phyloP scores from a whole-genome alignment of 2,113 vertebrate genomes.

The Nyctibius bracteatus region DNA sequence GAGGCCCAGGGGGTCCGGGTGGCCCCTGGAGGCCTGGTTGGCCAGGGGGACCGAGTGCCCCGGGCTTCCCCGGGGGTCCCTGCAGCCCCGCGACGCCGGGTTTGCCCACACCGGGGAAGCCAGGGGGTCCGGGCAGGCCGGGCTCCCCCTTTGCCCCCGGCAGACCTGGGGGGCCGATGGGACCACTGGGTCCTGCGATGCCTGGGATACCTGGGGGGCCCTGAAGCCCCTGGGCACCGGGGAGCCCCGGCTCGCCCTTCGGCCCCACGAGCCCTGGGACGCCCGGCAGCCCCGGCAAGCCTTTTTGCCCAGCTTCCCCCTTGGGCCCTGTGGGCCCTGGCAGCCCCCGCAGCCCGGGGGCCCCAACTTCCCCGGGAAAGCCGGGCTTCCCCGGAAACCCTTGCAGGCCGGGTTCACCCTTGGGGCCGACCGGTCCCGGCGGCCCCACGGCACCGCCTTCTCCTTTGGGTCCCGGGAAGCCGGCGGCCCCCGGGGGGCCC shows the following conservation, averaged over 20 bases:
- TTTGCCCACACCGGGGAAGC: slow-evolving; percentile 80
- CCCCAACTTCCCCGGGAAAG: slow-evolving; percentile 81
- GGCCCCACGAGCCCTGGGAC: slow-evolving; percentile 78
- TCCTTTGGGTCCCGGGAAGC: slow-evolving; percentile 89
- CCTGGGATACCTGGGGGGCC: slow-evolving; percentile 92
- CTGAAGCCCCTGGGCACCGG: slow-evolving; percentile 85
- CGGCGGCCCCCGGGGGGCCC: slow-evolving; percentile 82
- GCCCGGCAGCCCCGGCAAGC: slow-evolving; percentile 83
- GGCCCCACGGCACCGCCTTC: slow-evolving; percentile 80
- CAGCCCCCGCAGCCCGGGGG: slow-evolving; percentile 84
- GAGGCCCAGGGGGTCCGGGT: slow-evolving; percentile 82
- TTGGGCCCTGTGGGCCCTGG: slow-evolving; percentile 88
- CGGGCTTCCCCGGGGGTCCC: slow-evolving; percentile 86
- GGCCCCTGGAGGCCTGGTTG: slow-evolving; percentile 86
- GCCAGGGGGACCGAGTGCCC: slow-evolving; percentile 81
- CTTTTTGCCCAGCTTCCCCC: slow-evolving; percentile 84
- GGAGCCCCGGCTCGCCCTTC: slow-evolving; percentile 82
- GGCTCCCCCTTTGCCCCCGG: slow-evolving; percentile 87
- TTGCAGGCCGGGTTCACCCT: slow-evolving; percentile 84
- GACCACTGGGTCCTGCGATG: slow-evolving; percentile 83
- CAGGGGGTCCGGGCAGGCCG: slow-evolving; percentile 82
- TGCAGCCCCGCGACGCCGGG: slow-evolving; percentile 81
- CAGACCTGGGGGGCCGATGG: slow-evolving; percentile 84
- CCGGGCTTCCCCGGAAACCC: slow-evolving; percentile 88
- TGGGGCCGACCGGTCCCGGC: slow-evolving; percentile 81